Percentiles rank a stretch among this genome's conserved stretches.
Conservation (phyloP, 2,113 vertebrate genomes). For the Neotoma lepida region DNA sequence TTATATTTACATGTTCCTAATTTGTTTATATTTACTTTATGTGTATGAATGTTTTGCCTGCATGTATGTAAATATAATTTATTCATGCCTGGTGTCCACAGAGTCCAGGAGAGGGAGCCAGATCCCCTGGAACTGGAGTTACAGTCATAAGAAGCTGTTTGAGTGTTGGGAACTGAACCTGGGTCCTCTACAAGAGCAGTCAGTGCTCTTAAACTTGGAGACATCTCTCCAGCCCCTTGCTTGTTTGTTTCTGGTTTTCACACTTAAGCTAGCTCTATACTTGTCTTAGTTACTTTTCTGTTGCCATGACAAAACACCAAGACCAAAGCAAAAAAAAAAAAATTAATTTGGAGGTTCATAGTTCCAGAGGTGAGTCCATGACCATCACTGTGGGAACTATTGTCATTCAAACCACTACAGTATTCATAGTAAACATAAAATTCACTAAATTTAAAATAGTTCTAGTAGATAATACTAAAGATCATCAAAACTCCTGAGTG, state of each 20-base stretch:
- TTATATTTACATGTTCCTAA: neutral
- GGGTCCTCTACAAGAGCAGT: neutral
- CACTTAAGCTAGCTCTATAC: neutral
- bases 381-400: neutral
- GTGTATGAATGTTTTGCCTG: neutral
- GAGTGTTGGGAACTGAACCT: no score
- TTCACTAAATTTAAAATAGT: neutral
- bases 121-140: neutral
- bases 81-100: neutral
- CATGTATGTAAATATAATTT: neutral
- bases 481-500: no score
- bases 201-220: neutral
- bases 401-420: neutral
- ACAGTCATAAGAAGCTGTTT: neutral
- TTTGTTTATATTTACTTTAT: neutral
- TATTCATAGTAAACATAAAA: neutral
- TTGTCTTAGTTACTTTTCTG: neutral
- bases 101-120: neutral
- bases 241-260: neutral
- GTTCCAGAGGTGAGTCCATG: neutral
- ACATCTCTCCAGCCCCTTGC: neutral
- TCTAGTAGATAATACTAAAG: neutral
- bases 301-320: neutral
- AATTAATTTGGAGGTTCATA: neutral
- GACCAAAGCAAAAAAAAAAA: neutral